Conservation (phyloP, 2,113 vertebrate species). For the Arothron firmamentum region DNA sequence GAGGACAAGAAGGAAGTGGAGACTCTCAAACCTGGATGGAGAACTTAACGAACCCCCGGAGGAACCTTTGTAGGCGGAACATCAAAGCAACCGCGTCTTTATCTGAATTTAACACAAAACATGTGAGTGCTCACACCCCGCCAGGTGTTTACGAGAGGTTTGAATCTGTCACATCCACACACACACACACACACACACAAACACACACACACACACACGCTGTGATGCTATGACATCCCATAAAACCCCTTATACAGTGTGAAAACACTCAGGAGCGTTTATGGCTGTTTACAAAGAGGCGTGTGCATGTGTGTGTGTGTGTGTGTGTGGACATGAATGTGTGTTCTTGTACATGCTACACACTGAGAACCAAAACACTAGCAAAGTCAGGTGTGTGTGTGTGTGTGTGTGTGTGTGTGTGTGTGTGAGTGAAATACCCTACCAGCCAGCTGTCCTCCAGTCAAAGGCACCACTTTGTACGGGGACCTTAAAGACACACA, state of each 20-base stretch:
- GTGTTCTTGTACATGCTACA: not conserved
- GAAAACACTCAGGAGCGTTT: not conserved
- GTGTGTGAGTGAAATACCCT: constrained; percentile 39
- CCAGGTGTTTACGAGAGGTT: too few species aligned
- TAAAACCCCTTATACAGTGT: not conserved
- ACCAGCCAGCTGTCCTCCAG: constrained; percentile 81
- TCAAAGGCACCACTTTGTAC: constrained; percentile 82
- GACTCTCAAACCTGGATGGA: too few species aligned
- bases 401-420: not conserved
- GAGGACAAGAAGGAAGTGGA: too few species aligned
- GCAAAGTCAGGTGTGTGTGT: not conserved
- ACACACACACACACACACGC: too few species aligned
- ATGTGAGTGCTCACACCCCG: too few species aligned
- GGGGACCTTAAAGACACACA: constrained; percentile 79
- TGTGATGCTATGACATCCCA: not conserved
- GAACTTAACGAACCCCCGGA: too few species aligned
- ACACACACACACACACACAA: too few species aligned
- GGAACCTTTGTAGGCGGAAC: too few species aligned
- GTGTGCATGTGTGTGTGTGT: not conserved
- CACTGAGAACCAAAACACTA: too few species aligned
- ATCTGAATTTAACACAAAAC: too few species aligned
- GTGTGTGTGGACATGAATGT: not conserved
- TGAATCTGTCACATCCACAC: too few species aligned
- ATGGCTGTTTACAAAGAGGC: not conserved
- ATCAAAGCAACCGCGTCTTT: too few species aligned